Percentiles rank a stretch among this genome's conserved stretches.
These are phyloP conservation scores for Tetramorium simillimum DNA, from an alignment of 1,140 invertebrate species.

Conservation along the genomic window DNA sequence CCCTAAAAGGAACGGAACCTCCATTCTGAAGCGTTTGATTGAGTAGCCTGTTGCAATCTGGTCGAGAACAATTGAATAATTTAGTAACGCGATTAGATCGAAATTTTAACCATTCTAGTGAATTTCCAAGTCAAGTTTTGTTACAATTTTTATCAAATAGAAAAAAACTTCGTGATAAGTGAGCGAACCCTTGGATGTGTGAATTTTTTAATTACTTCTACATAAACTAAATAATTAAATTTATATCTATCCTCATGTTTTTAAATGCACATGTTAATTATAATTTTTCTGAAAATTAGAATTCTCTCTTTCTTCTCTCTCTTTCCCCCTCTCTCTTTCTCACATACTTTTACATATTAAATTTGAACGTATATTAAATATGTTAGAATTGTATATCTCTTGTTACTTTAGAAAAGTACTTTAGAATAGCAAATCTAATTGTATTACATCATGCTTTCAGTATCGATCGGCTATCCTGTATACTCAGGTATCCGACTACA, in stretches of 20 bases:
- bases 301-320: background rate
- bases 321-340: background rate
- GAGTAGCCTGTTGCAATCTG: conserved; percentile 29
- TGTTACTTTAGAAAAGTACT: conserved; percentile 11
- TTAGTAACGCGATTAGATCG: background rate
- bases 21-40: conserved; percentile 29
- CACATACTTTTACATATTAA: background rate
- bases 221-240: conserved; percentile 20
- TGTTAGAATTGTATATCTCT: background rate
- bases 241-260: background rate
- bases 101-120: background rate
- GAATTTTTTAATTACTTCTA: background rate
- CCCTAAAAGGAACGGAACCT: background rate
- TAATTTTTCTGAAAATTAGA: background rate
- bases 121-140: background rate
- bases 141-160: background rate
- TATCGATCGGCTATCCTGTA: conserved; percentile 34
- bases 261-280: background rate
- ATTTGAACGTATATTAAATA: conserved; percentile 5
- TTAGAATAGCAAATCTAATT: conserved; percentile 21
- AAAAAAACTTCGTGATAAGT: background rate
- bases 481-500: background rate
- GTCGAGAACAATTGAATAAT: conserved; percentile 8
- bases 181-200: background rate
- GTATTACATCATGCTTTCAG: background rate